Percentiles rank a stretch among this genome's conserved stretches.
Evolutionary conservation across 2,888 invertebrate genomes (phyloP).

Genomic region (Exephanes ischioxanthus): DNA sequence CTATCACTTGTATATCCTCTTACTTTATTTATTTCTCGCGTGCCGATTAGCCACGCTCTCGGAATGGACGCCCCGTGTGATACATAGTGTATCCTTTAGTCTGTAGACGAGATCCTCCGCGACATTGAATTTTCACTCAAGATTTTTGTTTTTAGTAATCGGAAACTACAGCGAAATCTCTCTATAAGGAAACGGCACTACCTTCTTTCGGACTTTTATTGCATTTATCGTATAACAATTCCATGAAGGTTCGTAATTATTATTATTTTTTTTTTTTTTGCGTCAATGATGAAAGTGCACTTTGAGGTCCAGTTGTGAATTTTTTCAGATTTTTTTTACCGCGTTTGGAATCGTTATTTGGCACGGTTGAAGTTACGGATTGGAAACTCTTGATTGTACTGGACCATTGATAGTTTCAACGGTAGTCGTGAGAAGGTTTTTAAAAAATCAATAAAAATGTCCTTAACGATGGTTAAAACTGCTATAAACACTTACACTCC

Average conservation of each 20-base stretch:
- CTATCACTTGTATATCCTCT: conserved; percentile 10
- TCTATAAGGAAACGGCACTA: not conserved
- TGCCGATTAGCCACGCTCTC: conserved; percentile 81
- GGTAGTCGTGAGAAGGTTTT: not conserved
- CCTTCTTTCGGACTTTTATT: not conserved
- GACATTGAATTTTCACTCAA: not conserved
- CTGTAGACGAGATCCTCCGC: not conserved
- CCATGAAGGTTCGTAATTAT: not conserved
- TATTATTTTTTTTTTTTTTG: not conserved
- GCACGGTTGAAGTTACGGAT: not conserved
- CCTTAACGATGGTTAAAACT: not conserved
- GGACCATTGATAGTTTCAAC: not conserved
- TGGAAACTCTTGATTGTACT: not conserved
- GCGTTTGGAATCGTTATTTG: not conserved
- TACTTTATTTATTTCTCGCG: conserved; percentile 73
- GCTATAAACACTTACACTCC: not conserved
- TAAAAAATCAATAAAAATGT: not conserved
- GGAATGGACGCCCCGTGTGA: conserved; percentile 8
- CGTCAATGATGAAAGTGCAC: not conserved
- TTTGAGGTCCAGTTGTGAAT: not conserved
- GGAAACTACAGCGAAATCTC: not conserved
- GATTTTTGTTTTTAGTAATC: not conserved
- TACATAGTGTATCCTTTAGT: not conserved
- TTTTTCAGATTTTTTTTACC: not conserved
- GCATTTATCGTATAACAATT: not conserved